phyloP scores from a whole-genome alignment of 2,888 invertebrate genomes.

The Dinocampus coccinellae region DNA sequence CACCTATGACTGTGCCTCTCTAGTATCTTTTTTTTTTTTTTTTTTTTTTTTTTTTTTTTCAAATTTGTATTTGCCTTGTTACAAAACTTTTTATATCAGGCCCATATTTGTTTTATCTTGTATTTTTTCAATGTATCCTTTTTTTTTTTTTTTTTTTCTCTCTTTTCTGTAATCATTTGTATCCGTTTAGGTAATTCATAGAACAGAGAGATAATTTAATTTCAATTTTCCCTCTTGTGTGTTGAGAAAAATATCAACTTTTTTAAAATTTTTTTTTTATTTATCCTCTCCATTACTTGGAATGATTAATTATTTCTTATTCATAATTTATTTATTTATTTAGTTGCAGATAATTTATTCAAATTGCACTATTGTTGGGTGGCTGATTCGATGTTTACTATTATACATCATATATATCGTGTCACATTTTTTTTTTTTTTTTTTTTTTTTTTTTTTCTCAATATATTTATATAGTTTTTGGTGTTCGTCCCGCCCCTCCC shows the following conservation, averaged over 20 bases:
- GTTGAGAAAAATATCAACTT: neutral
- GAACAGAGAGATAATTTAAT: neutral
- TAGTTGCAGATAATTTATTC: slow-evolving; percentile 13
- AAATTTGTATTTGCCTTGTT: slow-evolving; percentile 49
- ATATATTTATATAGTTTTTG: too few relatives aligned
- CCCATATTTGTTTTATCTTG: neutral
- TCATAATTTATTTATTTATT: too few relatives aligned
- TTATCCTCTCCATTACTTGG: slow-evolving; percentile 38
- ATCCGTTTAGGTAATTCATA: slow-evolving; percentile 10
- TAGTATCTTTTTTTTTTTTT: slow-evolving; percentile 64
- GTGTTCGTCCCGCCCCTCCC: too few relatives aligned
- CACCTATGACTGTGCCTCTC: slow-evolving; percentile 67
- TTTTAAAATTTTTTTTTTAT: slow-evolving; percentile 10
- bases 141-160: slow-evolving; percentile 31
- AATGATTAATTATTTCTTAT: slow-evolving; percentile 39
- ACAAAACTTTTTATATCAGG: slow-evolving; percentile 40
- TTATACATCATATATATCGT: too few relatives aligned
- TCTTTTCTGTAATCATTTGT: slow-evolving; percentile 32
- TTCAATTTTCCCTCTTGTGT: neutral
- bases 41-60: slow-evolving; percentile 38
- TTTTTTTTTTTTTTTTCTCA: too few relatives aligned
- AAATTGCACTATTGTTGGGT: slow-evolving; percentile 40
- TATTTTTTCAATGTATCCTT: too few relatives aligned
- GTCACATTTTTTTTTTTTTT: slow-evolving; percentile 29
- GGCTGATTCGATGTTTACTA: slow-evolving; percentile 42